Base-by-base conservation (phyloP, 2,888 invertebrate genomes). In the Stratiomys singularior region DNA sequence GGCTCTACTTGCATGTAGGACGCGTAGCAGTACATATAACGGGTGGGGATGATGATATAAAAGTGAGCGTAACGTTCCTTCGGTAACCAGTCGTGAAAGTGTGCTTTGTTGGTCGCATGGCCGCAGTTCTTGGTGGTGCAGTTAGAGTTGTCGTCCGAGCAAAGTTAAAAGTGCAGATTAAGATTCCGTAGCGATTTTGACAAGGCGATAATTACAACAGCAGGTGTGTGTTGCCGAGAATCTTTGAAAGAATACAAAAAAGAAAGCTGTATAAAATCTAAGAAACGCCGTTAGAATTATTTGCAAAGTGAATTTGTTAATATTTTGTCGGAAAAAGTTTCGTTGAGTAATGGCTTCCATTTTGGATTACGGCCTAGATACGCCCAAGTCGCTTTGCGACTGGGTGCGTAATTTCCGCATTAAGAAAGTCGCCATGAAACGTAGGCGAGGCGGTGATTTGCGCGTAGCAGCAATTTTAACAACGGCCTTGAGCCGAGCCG, bases 391-490 rank as follows among this genome's bases (percentile, higher is more conserved):
- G 15, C 58, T 77, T 25, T 56, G 82, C 37, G 87, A 89, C 82
- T 91, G 91, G 91, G 90, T 91, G 78, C 88, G 86, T 63, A 87
- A 88, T 85, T 88, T 91, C 78, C 89, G 89, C 81, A 82, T 86
- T 77, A 91, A 91, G 84, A 90, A 89, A 83, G 83, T 86, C 13
- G 82, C 85, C 83, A 86, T 87, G 85, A 86, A 85, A 82, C 87
- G 88, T 78, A 88, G 88, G 82, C 83, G 87, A 71, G 87, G 87
- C 78, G 88, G 88, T 78, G 88, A 88, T 81, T 86, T 91, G 52
- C 88, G 90, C 37, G 87, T 90, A 56, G 89, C 90, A 82, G 91
- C 91, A 64, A 88, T 91, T 80, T 85, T 91, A 78, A 86, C 89
- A 9, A 87, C 87, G 77, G 89, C 91, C 7, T 83, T 91, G 9